phyloP scores from a whole-genome alignment of 2,888 invertebrate genomes.

The Tiliacea aurago region DNA sequence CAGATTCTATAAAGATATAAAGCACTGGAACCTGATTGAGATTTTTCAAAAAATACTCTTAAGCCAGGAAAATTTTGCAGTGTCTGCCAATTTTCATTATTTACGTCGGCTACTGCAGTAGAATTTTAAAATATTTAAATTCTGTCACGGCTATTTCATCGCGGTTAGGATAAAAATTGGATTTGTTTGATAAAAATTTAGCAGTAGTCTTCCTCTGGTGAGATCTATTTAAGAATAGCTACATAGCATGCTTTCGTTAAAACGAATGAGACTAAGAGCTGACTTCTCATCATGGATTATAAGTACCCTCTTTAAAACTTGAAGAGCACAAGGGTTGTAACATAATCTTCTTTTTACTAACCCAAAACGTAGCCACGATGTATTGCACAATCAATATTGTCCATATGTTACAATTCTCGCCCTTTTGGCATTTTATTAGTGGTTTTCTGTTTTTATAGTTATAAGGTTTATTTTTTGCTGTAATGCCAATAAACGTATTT shows the following conservation, averaged over 20 bases:
- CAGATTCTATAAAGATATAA: conserved; percentile 3
- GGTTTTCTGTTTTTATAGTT: too few species aligned
- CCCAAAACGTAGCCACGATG: too few species aligned
- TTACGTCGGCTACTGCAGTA: conserved; percentile 10
- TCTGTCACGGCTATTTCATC: not conserved
- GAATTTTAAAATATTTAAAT: conserved; percentile 8
- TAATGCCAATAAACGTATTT: too few species aligned
- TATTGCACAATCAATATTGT: too few species aligned
- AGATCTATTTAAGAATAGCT: not conserved
- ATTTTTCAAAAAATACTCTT: not conserved
- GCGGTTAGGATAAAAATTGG: not conserved
- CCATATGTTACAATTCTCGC: too few species aligned
- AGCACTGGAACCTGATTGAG: not conserved
- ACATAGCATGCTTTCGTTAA: not conserved
- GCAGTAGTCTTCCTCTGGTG: not conserved
- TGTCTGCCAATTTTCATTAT: conserved; percentile 13
- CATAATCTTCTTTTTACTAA: too few species aligned
- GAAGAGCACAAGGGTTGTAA: too few species aligned
- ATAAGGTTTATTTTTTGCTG: too few species aligned
- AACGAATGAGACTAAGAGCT: too few species aligned
- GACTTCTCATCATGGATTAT: too few species aligned
- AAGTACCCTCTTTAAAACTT: too few species aligned
- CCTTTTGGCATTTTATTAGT: too few species aligned
- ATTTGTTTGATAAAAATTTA: not conserved
- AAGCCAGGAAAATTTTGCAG: not conserved